Evolutionary conservation across 2,888 invertebrate species (phyloP).

Genomic region (Tenodera sinensis): DNA sequence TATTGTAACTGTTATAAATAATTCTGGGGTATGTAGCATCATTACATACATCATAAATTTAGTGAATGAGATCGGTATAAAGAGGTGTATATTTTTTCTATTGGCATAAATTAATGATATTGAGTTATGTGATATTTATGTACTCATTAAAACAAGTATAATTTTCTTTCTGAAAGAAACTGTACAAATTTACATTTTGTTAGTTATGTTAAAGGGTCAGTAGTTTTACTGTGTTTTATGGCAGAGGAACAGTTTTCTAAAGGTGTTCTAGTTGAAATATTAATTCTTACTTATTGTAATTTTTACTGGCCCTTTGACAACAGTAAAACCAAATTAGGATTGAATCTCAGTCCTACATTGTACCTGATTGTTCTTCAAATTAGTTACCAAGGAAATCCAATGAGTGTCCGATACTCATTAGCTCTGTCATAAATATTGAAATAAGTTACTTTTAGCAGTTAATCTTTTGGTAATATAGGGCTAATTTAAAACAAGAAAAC

Average conservation of each 20-base stretch:
- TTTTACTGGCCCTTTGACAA: neutral
- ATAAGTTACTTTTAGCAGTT: neutral
- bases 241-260: neutral
- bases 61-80: neutral
- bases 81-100: neutral
- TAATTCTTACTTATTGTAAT: neutral
- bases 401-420: neutral
- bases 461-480: neutral
- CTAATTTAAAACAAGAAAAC: neutral
- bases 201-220: neutral
- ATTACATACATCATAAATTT: neutral
- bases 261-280: neutral
- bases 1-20: neutral
- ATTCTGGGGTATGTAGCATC: neutral
- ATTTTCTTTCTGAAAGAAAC: neutral
- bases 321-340: neutral
- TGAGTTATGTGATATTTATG: neutral
- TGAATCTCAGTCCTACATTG: neutral
- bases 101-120: neutral
- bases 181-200: neutral
- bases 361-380: neutral
- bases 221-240: neutral
- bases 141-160: neutral
- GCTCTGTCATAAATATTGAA: neutral
- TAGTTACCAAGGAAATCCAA: neutral